Base-by-base conservation (phyloP, 2,113 vertebrate species). In the Peromyscus californicus region DNA sequence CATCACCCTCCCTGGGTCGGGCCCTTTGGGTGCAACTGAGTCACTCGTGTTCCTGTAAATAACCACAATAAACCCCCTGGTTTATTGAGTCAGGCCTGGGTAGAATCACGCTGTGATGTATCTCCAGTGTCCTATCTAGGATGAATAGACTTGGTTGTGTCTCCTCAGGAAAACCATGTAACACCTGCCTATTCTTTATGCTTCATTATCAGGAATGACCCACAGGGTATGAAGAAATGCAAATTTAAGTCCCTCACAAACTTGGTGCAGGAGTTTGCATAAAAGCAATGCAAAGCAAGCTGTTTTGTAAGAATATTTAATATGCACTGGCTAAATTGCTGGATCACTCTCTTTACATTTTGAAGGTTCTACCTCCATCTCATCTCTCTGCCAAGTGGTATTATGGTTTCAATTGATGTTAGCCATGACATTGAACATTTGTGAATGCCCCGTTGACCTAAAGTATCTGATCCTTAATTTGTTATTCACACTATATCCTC, bases 401-500 rank as follows among this genome's bases (percentile, higher is more conserved):
- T 89, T 88, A 69, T 2, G 51, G 69, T 91, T 95, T 94, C 95
- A 80, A 3, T 13, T 92, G 90, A 94, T 69, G 88, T 97, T 93
- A 48, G 39, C 88, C 74, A 39, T 85, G 61, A 90, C 88, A 91
- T 7, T 95, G 96, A 97, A 57, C 13, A 26, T 84, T 84, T 95
- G 36, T 89, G 85, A 97, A 97, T 79, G 84, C 78, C 80, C 69
- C 69, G 48, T 86, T 97, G 88, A 98, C 96, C 96, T 42, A 70
- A 90, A 91, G 76, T 45, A 88, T 89, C 88, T 95, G 90, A 96
- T 97, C 84, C 88, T 84, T 39, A 51, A 83, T 96, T 96, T 96
- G 90, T 96, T 94, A 97, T 98, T 97, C 97, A 97, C 29, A 92
- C 75, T 67, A 36, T 57, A 89, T 69, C 76, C 70, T 92, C 75